Percentiles rank a stretch among this genome's conserved stretches.
phyloP scores from a whole-genome alignment of 2,888 invertebrate genomes.

The Clanis bilineata region DNA sequence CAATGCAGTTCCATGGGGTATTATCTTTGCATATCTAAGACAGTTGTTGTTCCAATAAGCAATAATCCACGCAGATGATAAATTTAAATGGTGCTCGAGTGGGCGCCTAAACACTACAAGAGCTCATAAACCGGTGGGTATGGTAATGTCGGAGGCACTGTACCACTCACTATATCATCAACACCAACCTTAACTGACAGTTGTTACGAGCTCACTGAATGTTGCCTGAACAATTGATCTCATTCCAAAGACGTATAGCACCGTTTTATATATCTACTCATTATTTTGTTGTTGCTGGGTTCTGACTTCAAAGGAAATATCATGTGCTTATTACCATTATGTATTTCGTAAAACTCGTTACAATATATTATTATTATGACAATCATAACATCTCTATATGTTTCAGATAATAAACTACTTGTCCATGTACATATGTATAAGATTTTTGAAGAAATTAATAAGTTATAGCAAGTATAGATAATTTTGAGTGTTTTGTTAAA shows the following conservation, averaged over 20 bases:
- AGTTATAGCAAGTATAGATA: too few relatives aligned
- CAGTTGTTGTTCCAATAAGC: slow-evolving; percentile 71
- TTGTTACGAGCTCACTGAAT: slow-evolving; percentile 53
- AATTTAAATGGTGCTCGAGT: slow-evolving; percentile 74
- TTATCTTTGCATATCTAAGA: slow-evolving; percentile 63
- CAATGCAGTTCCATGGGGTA: slow-evolving; percentile 34
- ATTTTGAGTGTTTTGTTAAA: too few relatives aligned
- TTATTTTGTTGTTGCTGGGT: background rate
- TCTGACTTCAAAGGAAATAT: too few relatives aligned
- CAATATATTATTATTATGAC: too few relatives aligned
- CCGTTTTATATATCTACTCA: background rate
- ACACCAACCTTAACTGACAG: slow-evolving; percentile 52
- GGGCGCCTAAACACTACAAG: slow-evolving; percentile 79
- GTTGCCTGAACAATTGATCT: slow-evolving; percentile 20
- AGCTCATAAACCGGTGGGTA: slow-evolving; percentile 76
- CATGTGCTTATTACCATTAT: too few relatives aligned
- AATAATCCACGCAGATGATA: slow-evolving; percentile 74
- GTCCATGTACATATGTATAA: too few relatives aligned
- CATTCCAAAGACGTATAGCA: slow-evolving; percentile 6
- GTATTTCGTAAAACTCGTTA: too few relatives aligned
- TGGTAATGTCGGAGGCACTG: slow-evolving; percentile 68
- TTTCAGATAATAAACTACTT: too few relatives aligned
- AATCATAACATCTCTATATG: too few relatives aligned
- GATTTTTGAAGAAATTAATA: too few relatives aligned
- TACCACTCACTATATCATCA: slow-evolving; percentile 60